These are phyloP conservation scores for Clarias gariepinus DNA, from an alignment of 2,113 vertebrate genomes.

Conservation along the genomic window DNA sequence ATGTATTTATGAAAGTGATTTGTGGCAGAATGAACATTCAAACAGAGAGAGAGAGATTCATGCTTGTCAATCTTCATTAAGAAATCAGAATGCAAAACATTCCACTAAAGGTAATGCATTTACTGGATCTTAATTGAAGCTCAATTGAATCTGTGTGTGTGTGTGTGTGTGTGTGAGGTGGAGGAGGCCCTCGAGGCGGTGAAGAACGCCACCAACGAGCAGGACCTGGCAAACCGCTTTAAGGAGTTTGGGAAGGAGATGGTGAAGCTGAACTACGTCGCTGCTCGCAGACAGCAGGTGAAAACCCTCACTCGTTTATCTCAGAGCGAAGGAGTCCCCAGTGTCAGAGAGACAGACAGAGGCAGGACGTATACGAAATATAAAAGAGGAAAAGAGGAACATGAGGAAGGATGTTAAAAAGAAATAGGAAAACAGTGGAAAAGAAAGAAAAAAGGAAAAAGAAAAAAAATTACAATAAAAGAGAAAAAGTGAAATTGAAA, in stretches of 20 bases:
- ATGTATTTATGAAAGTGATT: background rate
- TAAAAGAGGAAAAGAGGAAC: no score
- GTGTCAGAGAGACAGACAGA: background rate
- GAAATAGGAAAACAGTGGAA: background rate
- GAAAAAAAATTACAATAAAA: background rate
- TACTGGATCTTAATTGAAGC: background rate
- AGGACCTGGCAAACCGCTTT: constrained; percentile 95
- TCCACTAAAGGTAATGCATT: constrained; percentile 6
- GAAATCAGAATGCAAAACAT: background rate
- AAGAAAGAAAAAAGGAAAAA: background rate
- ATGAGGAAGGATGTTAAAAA: no score
- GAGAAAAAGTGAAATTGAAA: background rate
- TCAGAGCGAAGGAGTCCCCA: background rate
- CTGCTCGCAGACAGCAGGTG: constrained; percentile 96
- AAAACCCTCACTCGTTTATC: background rate
- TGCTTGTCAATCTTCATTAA: constrained; percentile 11
- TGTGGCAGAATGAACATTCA: background rate
- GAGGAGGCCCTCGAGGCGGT: constrained; percentile 94
- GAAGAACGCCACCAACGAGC: constrained; percentile 95
- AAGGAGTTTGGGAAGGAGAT: constrained; percentile 99
- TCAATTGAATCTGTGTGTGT: constrained; percentile 8
- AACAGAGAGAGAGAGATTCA: background rate
- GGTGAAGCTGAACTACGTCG: constrained; percentile 98
- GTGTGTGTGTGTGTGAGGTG: constrained; percentile 73
- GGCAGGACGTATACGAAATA: no score